These are phyloP conservation scores for Ceyx margarethae DNA, from an alignment of 2,113 vertebrate species.

Conservation along the genomic window DNA sequence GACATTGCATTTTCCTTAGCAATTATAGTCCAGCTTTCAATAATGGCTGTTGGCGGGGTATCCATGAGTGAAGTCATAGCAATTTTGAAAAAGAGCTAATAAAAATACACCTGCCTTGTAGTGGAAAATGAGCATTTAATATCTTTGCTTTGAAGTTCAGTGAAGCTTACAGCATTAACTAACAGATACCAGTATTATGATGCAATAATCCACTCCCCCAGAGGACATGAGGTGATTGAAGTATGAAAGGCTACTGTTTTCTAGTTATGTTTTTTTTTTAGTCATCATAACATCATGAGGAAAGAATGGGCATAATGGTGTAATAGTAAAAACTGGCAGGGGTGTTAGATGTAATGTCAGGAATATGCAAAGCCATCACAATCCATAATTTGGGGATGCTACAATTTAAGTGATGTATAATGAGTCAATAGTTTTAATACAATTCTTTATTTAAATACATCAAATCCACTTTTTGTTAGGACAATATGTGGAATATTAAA, in stretches of 20 bases:
- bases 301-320: slow-evolving; percentile 57
- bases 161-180: slow-evolving; percentile 76
- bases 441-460: not conserved
- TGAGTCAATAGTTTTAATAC: not conserved
- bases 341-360: slow-evolving; percentile 28
- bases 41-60: slow-evolving; percentile 77
- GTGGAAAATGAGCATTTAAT: slow-evolving; percentile 81
- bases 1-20: slow-evolving; percentile 77
- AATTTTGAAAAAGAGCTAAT: slow-evolving; percentile 82
- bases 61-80: slow-evolving; percentile 80
- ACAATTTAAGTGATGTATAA: not conserved
- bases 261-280: slow-evolving; percentile 56
- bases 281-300: not conserved
- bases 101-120: slow-evolving; percentile 90
- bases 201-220: slow-evolving; percentile 72
- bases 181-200: slow-evolving; percentile 76
- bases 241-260: slow-evolving; percentile 67
- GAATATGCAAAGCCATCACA: not conserved
- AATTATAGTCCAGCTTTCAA: slow-evolving; percentile 81
- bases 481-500: not conserved
- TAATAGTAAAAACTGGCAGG: slow-evolving; percentile 50
- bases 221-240: slow-evolving; percentile 64
- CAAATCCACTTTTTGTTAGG: not conserved
- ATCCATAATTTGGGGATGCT: not conserved
- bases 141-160: slow-evolving; percentile 80